phyloP scores from a whole-genome alignment of 2,797 vertebrate species.

The Leucoraja ocellata region DNA sequence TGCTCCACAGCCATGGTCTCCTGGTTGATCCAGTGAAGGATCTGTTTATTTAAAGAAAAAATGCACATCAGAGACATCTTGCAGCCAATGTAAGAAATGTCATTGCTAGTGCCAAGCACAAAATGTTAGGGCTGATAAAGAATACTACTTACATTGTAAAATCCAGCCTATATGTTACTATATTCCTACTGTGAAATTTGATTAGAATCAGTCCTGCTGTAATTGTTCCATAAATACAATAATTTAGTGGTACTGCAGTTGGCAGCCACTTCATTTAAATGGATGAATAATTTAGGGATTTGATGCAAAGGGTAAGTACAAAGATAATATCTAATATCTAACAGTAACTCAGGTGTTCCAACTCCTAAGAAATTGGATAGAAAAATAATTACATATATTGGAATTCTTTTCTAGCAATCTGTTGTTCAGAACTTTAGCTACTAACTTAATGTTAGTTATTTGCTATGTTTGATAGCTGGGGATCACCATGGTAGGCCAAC shows the following conservation, averaged over 20 bases:
- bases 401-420: not conserved
- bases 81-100: not conserved
- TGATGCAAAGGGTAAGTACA: not conserved
- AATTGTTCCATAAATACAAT: not conserved
- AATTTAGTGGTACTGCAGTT: not conserved
- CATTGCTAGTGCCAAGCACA: not conserved
- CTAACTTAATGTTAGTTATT: not conserved
- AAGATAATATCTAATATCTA: not conserved
- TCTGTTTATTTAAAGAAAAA: not conserved
- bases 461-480: not conserved
- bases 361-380: not conserved
- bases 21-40: not conserved
- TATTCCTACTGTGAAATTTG: not conserved
- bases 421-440: not conserved
- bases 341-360: not conserved
- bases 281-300: not conserved
- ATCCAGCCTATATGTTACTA: not conserved
- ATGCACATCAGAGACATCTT: not conserved
- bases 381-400: not conserved
- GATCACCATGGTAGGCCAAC: too few species aligned
- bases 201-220: not conserved
- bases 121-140: not conserved
- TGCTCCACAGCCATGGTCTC: too few species aligned
- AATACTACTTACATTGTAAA: not conserved
- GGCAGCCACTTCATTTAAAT: not conserved